These are phyloP conservation scores for Tyrannus savana DNA, from an alignment of 2,113 vertebrate genomes.

Conservation along the genomic window DNA sequence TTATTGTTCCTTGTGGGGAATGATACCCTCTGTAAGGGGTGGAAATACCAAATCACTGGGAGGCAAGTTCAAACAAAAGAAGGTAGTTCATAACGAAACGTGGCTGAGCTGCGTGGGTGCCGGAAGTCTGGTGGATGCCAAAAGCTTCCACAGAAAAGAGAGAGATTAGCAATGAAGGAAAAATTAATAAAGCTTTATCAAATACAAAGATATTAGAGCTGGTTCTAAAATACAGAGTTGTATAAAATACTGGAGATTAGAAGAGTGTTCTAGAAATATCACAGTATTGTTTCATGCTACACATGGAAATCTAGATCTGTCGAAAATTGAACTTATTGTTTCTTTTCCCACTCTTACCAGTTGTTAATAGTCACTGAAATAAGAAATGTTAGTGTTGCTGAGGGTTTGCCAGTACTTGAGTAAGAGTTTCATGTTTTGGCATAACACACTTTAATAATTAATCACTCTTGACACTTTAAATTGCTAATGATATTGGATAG, in stretches of 20 bases:
- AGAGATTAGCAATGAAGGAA: neutral
- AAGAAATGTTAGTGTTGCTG: neutral
- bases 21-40: neutral
- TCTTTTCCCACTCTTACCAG: neutral
- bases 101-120: neutral
- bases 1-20: neutral
- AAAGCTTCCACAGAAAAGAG: neutral
- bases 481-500: slow-evolving; percentile 25
- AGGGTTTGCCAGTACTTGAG: neutral
- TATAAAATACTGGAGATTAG: neutral
- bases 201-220: neutral
- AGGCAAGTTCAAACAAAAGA: neutral
- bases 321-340: neutral
- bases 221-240: neutral
- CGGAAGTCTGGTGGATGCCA: neutral
- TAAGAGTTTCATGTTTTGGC: slow-evolving; percentile 32
- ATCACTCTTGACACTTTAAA: slow-evolving; percentile 47
- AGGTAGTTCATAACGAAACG: neutral
- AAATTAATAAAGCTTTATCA: neutral
- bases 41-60: neutral
- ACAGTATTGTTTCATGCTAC: neutral
- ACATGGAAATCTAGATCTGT: neutral
- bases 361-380: neutral
- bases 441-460: slow-evolving; percentile 31
- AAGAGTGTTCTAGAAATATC: neutral